phyloP scores from a whole-genome alignment of 2,888 invertebrate genomes.

The Synergus japonicus region DNA sequence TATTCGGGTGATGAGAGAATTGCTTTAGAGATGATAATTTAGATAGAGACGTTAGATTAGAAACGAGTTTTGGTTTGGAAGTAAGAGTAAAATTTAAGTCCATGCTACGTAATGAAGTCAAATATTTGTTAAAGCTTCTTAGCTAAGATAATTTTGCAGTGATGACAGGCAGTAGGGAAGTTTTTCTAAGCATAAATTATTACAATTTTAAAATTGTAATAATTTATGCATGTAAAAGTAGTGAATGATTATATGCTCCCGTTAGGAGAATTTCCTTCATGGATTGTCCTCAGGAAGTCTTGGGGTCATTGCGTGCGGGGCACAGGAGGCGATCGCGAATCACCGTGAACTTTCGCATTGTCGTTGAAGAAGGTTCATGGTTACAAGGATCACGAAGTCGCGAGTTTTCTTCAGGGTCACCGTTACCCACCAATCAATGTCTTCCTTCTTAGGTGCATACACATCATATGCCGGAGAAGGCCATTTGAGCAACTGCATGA shows the following conservation, averaged over 20 bases:
- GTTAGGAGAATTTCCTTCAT: conserved; percentile 66
- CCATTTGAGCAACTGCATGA: neutral
- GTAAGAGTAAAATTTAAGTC: neutral
- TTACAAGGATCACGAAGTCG: conserved; percentile 59
- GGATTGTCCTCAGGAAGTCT: conserved; percentile 67
- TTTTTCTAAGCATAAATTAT: neutral
- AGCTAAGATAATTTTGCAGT: neutral
- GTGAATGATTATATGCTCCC: conserved; percentile 56
- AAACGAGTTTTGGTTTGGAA: neutral
- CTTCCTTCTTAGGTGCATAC: conserved; percentile 20
- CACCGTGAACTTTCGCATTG: conserved; percentile 64
- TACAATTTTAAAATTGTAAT: neutral
- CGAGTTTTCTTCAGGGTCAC: conserved; percentile 63
- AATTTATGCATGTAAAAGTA: conserved; percentile 2
- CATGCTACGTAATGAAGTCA: too few relatives aligned
- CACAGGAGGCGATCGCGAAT: conserved; percentile 64
- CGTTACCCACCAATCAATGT: conserved; percentile 63
- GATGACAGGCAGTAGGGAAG: neutral
- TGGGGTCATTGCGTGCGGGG: conserved; percentile 70
- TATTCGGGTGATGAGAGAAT: neutral
- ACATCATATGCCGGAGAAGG: neutral
- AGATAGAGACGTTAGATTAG: neutral
- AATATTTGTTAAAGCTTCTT: neutral
- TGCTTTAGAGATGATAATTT: neutral
- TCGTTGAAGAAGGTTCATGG: conserved; percentile 66